Evolutionary conservation across 2,113 vertebrate species (phyloP).

Genomic region (Clupea harengus): DNA sequence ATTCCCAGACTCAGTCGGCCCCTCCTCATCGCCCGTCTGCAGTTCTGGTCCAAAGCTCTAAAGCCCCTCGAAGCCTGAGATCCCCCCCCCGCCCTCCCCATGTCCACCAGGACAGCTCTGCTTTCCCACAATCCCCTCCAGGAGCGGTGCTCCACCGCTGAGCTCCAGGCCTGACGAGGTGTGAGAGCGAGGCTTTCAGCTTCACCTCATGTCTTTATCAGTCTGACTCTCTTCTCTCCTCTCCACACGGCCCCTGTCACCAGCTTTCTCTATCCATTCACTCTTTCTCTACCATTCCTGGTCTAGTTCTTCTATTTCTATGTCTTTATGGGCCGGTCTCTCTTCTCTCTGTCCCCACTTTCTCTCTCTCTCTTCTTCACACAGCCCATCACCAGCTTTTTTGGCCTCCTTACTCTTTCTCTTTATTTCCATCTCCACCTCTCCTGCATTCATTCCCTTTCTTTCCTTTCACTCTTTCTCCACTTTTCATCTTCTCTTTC

Average conservation of each 20-base stretch:
- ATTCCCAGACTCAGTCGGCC: not conserved
- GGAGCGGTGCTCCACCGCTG: not conserved
- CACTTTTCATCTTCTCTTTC: too few relatives aligned
- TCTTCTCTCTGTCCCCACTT: too few relatives aligned
- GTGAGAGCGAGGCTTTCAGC: not conserved
- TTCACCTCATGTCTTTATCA: not conserved
- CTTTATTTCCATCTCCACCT: too few relatives aligned
- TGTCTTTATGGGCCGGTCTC: too few relatives aligned
- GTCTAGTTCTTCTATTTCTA: too few relatives aligned
- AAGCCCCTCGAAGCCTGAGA: not conserved
- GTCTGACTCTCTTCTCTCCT: not conserved
- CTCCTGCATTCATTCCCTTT: too few relatives aligned
- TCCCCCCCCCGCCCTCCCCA: not conserved
- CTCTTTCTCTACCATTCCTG: not conserved
- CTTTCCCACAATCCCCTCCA: slow-evolving; percentile 10
- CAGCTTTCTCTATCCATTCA: not conserved
- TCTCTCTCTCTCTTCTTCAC: not conserved
- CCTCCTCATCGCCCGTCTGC: not conserved
- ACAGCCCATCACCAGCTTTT: not conserved
- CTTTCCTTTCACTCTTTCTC: too few relatives aligned
- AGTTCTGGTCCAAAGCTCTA: not conserved
- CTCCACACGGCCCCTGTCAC: not conserved
- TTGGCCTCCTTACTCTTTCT: too few relatives aligned
- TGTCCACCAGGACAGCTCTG: not conserved
- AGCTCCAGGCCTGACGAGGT: not conserved